Evolutionary conservation across 2,797 vertebrate species (phyloP).

Genomic region (Aeoliscus strigatus): DNA sequence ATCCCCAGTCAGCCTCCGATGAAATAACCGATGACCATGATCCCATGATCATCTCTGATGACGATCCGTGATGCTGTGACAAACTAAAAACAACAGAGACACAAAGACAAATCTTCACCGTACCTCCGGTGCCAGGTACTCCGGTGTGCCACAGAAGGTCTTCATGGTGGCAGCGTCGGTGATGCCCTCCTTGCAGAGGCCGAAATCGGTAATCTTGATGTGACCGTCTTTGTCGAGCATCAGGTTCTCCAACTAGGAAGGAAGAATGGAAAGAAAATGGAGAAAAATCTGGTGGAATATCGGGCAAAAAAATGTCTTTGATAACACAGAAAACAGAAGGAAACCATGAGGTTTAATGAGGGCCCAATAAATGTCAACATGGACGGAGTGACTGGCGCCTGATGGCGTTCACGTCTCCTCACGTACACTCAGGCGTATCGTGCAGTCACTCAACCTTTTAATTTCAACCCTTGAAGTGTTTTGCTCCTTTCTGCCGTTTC

Average conservation of each 20-base stretch:
- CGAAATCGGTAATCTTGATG: constrained; percentile 97
- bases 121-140: constrained; percentile 96
- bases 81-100: background rate
- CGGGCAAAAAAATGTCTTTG: too few species aligned
- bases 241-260: constrained; percentile 89
- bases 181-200: constrained; percentile 98
- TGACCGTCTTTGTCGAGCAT: constrained; percentile 98
- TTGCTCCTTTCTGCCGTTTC: constrained; percentile 56
- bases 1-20: too few species aligned
- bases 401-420: too few species aligned
- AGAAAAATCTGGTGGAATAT: too few species aligned
- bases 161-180: constrained; percentile 98
- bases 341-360: too few species aligned
- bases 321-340: too few species aligned
- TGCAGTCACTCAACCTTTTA: constrained; percentile 71
- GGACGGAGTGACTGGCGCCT: too few species aligned
- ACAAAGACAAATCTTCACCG: constrained; percentile 1
- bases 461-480: constrained; percentile 74
- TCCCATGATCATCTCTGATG: too few species aligned
- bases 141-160: constrained; percentile 96
- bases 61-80: constrained; percentile 2
- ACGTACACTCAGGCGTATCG: constrained; percentile 55
- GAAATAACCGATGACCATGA: too few species aligned
- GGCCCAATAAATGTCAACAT: too few species aligned
- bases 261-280: constrained; percentile 20